Evolutionary conservation across 2,113 vertebrate genomes (phyloP), one percentile per base, ranked within the genome.

Genomic region (Callopanchax toddi): DNA sequence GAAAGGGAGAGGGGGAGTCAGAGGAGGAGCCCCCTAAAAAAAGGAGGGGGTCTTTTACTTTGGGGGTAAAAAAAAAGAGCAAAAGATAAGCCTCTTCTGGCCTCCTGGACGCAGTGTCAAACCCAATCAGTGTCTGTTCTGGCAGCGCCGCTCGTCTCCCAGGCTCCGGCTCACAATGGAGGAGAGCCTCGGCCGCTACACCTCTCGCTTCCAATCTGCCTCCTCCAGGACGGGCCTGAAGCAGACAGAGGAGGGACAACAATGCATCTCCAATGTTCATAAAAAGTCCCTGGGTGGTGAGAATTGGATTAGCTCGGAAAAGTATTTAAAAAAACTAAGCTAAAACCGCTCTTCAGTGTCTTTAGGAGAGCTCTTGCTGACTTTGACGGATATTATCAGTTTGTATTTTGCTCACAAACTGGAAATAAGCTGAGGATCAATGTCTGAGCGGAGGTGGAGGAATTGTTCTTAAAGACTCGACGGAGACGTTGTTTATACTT

Each of bases 121-220:
- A 94, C 92, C 94, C 94, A 94, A 96, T 98, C 95, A 96, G 94
- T 92, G 94, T 92, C 93, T 83, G 85, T 69, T 51, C 67, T 81
- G 84, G 74, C 85, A 71, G 68, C n/a, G 63, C 79, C 64, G 78
- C 85, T 78, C 66, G 84, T 86, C 87, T 88, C 79, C 79, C 86
- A 87, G 88, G 83, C 85, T 74, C 80, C 82, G 48, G 61, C 93
- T 94, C 94, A 98, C 96, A 91, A 91, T 83, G 78, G 94, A 94
- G 92, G 91, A 78, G 84, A 92, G 89, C 91, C 91, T 84, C 88
- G 92, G 93, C 93, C 90, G 91, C 93, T 94, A 97, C 95, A 97
- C 95, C 96, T 96, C 95, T 98, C 96, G 95, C 94, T 96, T 96
- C 94, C 94, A 97, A 97, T 98, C 96, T 97, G 93, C 94, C 88